These are phyloP conservation scores for Spea hammondii DNA, from an alignment of 2,797 vertebrate species.

Conservation along the genomic window DNA sequence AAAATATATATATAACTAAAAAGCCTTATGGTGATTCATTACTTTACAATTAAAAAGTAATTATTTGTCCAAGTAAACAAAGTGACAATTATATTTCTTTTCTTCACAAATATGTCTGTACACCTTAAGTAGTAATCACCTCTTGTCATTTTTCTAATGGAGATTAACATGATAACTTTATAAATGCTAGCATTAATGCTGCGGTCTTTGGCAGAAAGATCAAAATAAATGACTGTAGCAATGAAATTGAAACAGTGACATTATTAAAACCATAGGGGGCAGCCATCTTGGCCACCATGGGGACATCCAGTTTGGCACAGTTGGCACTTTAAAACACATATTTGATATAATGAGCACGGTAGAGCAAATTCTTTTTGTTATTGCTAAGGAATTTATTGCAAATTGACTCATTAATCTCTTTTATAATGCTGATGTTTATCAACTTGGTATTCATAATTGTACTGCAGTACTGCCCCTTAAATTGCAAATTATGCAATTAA, in stretches of 20 bases:
- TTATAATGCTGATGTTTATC: slow-evolving; percentile 56
- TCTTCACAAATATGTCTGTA: slow-evolving; percentile 47
- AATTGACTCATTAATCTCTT: slow-evolving; percentile 66
- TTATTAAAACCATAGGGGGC: slow-evolving; percentile 60
- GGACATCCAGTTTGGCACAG: slow-evolving; percentile 57
- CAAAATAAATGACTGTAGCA: slow-evolving; percentile 55
- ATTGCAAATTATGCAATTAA: slow-evolving; percentile 23
- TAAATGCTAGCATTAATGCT: slow-evolving; percentile 47
- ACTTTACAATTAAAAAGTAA: slow-evolving; percentile 66
- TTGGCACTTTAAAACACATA: slow-evolving; percentile 58
- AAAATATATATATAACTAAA: slow-evolving; percentile 57
- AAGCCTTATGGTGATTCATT: slow-evolving; percentile 54
- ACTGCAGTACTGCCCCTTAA: slow-evolving; percentile 13
- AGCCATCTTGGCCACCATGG: slow-evolving; percentile 39
- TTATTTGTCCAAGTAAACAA: slow-evolving; percentile 61
- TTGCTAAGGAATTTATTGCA: slow-evolving; percentile 58
- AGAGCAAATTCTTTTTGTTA: slow-evolving; percentile 61
- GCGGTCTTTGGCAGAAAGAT: slow-evolving; percentile 48
- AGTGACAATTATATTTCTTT: slow-evolving; percentile 53
- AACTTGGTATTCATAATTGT: slow-evolving; percentile 2
- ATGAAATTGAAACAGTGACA: slow-evolving; percentile 49
- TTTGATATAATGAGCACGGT: slow-evolving; percentile 60
- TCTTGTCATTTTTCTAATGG: slow-evolving; percentile 48
- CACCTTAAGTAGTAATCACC: slow-evolving; percentile 40
- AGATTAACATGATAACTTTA: slow-evolving; percentile 51